phyloP scores from a whole-genome alignment of 2,113 vertebrate species.

The Andinoacara biseriatus region DNA sequence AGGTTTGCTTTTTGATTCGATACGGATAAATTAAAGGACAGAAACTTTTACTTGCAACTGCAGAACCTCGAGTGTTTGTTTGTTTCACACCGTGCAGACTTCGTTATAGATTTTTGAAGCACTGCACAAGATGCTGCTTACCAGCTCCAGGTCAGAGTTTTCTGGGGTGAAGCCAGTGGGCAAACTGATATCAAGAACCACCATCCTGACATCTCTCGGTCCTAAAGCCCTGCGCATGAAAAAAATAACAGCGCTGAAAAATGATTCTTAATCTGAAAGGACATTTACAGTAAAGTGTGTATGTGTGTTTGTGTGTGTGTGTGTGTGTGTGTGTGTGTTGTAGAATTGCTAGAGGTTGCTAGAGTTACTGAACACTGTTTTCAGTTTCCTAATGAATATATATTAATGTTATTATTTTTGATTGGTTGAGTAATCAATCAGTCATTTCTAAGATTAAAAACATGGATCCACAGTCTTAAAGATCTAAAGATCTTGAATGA shows the following conservation, averaged over 20 bases:
- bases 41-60: not conserved
- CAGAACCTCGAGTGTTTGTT: not conserved
- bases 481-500: no score
- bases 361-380: no score
- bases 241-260: not conserved
- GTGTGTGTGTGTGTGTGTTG: no score
- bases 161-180: constrained; percentile 82
- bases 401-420: no score
- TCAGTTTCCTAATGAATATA: no score
- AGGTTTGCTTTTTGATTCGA: not conserved
- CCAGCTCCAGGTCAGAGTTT: constrained; percentile 78
- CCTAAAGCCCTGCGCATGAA: constrained; percentile 65
- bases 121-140: constrained; percentile 21
- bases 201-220: constrained; percentile 77
- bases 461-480: no score
- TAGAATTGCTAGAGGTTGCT: no score
- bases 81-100: not conserved
- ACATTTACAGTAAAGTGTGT: not conserved
- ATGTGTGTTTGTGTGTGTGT: no score
- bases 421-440: no score
- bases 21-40: not conserved
- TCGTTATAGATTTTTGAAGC: not conserved
- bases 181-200: constrained; percentile 77
- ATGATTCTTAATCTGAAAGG: not conserved
- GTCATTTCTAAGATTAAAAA: not conserved